A percentile compares a stretch with the other conserved stretches of the same genome.
phyloP scores from a whole-genome alignment of 1,140 invertebrate genomes.

The Lordiphosa stackelbergi region DNA sequence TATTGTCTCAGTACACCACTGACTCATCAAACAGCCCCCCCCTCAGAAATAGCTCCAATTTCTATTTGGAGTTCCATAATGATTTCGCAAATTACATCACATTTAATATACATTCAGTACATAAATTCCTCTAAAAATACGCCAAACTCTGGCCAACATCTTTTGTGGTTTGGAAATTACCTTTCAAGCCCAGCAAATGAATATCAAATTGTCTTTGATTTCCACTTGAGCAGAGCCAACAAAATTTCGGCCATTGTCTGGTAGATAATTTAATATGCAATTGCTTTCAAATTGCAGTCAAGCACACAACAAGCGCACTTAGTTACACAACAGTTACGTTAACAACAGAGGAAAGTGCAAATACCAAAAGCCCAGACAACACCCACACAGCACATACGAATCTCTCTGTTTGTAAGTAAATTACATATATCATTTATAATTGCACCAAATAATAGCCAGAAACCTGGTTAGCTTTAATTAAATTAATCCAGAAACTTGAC shows the following conservation, averaged over 20 bases:
- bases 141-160: constrained; percentile 7
- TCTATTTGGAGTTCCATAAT: constrained; percentile 27
- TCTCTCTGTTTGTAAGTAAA: constrained; percentile 33
- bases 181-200: constrained; percentile 5
- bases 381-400: constrained; percentile 25
- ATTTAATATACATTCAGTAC: constrained; percentile 20
- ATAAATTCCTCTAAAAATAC: constrained; percentile 21
- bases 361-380: constrained; percentile 24
- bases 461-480: constrained; percentile 54
- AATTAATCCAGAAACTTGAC: constrained; percentile 43
- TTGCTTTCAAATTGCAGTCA: constrained; percentile 15
- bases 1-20: too few species aligned
- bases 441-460: constrained; percentile 35
- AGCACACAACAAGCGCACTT: constrained; percentile 6
- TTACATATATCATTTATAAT: constrained; percentile 74
- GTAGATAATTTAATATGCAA: constrained; percentile 28
- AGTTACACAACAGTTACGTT: constrained; percentile 3
- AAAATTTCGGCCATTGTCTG: constrained; percentile 3
- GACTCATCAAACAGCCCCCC: too few species aligned
- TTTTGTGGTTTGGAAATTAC: constrained; percentile 22
- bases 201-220: constrained; percentile 18
- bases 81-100: not conserved
- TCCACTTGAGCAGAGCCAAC: constrained; percentile 18
- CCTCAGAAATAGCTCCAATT: too few species aligned
- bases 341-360: constrained; percentile 11